Percentiles rank a stretch among this genome's conserved stretches.
Conservation (phyloP, 1,140 invertebrate genomes). For the Macrosteles quadrilineatus region DNA sequence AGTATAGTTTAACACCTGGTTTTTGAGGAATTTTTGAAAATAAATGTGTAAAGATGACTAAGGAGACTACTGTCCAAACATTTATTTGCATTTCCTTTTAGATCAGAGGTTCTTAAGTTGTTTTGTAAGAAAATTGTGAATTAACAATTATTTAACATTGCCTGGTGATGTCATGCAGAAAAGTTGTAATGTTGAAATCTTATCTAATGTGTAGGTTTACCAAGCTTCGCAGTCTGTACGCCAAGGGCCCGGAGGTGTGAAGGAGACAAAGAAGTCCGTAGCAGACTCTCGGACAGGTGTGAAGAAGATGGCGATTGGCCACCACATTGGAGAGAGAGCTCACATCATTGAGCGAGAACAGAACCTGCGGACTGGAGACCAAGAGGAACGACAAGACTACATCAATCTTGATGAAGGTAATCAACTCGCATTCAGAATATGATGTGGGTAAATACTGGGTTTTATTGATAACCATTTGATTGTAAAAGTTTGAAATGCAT, state of each 20-base stretch:
- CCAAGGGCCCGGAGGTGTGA: constrained; percentile 82
- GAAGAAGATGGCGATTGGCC: constrained; percentile 90
- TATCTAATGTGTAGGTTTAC: constrained; percentile 60
- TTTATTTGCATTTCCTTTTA: no score
- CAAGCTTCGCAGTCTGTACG: constrained; percentile 82
- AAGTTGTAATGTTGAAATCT: constrained; percentile 1
- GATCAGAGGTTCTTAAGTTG: no score
- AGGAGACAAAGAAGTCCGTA: constrained; percentile 83
- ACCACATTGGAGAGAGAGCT: constrained; percentile 87
- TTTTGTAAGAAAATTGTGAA: no score
- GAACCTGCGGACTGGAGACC: constrained; percentile 78
- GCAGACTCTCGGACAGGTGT: constrained; percentile 80
- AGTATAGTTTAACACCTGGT: no score
- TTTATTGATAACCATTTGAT: no score
- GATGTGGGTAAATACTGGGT: no score
- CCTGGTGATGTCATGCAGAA: neutral
- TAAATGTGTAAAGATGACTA: no score
- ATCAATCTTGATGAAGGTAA: constrained; percentile 90
- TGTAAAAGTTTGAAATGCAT: no score
- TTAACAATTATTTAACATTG: no score
- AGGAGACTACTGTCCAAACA: no score
- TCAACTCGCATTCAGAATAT: no score
- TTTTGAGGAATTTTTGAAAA: no score
- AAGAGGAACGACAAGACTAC: constrained; percentile 85
- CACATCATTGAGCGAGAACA: constrained; percentile 87